Percentiles rank a stretch among this genome's conserved stretches.
phyloP scores from a whole-genome alignment of 53 echinoderm and acorn worm species.

The Holothuria scabra region DNA sequence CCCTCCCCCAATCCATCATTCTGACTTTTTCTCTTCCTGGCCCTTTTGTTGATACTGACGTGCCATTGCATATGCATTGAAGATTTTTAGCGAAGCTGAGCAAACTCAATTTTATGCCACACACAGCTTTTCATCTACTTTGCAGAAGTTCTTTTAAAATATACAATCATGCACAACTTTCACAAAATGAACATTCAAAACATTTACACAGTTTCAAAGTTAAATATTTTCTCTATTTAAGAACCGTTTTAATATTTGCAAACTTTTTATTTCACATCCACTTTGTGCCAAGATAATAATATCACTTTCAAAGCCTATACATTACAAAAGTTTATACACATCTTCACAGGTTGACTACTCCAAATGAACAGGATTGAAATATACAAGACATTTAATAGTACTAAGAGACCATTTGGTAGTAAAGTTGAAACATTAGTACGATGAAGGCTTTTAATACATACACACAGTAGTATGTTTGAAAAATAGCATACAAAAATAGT shows the following conservation, averaged over 20 bases:
- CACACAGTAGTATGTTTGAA: not conserved
- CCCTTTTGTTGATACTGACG: no score
- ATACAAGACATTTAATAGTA: not conserved
- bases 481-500: slow-evolving; percentile 35
- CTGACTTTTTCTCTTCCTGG: no score
- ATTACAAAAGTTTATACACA: no score
- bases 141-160: not conserved
- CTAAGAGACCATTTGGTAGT: slow-evolving; percentile 15
- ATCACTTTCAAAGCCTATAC: no score
- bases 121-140: not conserved
- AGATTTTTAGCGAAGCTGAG: not conserved
- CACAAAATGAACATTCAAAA: not conserved
- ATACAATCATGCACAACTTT: not conserved
- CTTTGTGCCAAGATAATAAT: no score
- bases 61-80: no score
- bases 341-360: no score
- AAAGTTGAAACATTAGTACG: slow-evolving; percentile 5
- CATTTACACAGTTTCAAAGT: not conserved
- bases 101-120: not conserved
- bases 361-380: no score
- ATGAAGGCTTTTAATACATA: not conserved
- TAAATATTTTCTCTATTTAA: no score
- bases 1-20: no score
- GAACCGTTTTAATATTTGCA: no score
- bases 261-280: no score